Evolutionary conservation across 2,113 vertebrate genomes (phyloP).

Genomic region (Microcebus murinus): DNA sequence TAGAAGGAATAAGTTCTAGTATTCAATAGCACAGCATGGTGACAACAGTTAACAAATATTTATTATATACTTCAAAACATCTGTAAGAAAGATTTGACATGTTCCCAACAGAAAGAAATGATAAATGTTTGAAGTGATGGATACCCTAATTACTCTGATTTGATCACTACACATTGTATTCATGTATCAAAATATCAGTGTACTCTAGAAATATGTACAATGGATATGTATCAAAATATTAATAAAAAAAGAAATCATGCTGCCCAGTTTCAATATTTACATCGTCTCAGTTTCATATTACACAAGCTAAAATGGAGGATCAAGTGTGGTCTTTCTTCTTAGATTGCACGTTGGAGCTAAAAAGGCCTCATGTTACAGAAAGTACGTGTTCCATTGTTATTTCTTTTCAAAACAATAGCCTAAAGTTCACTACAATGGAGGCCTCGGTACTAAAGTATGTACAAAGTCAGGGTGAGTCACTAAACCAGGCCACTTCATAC

Average conservation of each 20-base stretch:
- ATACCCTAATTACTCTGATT: neutral
- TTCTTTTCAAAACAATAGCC: neutral
- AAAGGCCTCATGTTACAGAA: neutral
- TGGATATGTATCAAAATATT: no score
- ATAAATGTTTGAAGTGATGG: neutral
- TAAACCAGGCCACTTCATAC: neutral
- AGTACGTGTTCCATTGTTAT: neutral
- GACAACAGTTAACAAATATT: neutral
- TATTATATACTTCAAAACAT: no score
- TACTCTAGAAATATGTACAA: neutral
- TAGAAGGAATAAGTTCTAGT: neutral
- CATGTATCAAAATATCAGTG: neutral
- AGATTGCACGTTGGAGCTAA: neutral
- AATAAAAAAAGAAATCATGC: neutral
- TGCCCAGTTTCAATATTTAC: neutral
- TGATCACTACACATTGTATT: neutral
- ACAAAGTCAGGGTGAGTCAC: neutral
- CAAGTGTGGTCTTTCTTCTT: neutral
- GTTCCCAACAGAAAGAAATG: neutral
- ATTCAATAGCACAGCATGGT: neutral
- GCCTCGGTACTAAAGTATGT: neutral
- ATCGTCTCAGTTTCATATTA: neutral
- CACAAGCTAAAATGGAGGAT: neutral
- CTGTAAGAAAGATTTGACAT: neutral
- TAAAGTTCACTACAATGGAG: neutral